Conservation (phyloP, 2,797 vertebrate genomes). For the Meriones psammophilus region DNA sequence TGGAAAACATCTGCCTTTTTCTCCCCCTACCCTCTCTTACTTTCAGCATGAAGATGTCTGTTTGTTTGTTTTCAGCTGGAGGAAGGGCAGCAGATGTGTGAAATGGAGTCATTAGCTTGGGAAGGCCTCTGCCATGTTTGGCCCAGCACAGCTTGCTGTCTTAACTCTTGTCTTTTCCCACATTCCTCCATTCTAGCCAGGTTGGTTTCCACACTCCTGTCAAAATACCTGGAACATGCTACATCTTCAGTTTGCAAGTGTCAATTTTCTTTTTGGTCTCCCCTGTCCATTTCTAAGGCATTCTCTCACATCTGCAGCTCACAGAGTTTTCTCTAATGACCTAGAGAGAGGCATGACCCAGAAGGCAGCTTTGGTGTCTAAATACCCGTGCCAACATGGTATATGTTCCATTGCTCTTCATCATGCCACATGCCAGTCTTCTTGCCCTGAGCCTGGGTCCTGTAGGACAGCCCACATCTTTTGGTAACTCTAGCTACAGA, state of each 20-base stretch:
- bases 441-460: not conserved
- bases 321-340: not conserved
- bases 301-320: not conserved
- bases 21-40: not conserved
- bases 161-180: too few relatives aligned
- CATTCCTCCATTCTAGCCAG: too few relatives aligned
- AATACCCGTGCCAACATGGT: too few relatives aligned
- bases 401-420: too few relatives aligned
- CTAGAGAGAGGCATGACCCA: too few relatives aligned
- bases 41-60: not conserved
- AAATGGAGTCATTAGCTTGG: too few relatives aligned
- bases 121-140: not conserved
- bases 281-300: not conserved
- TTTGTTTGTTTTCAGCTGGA: not conserved
- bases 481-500: not conserved
- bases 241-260: not conserved
- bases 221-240: not conserved
- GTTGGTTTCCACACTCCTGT: too few relatives aligned
- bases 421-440: not conserved
- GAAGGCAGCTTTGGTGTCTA: not conserved
- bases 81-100: not conserved
- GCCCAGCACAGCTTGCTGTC: not conserved
- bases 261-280: not conserved
- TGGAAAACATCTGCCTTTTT: not conserved
- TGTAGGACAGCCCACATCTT: rapidly evolving